Evolutionary conservation across 2,797 vertebrate species (phyloP).

Genomic region (Gymnothorax reevesii): DNA sequence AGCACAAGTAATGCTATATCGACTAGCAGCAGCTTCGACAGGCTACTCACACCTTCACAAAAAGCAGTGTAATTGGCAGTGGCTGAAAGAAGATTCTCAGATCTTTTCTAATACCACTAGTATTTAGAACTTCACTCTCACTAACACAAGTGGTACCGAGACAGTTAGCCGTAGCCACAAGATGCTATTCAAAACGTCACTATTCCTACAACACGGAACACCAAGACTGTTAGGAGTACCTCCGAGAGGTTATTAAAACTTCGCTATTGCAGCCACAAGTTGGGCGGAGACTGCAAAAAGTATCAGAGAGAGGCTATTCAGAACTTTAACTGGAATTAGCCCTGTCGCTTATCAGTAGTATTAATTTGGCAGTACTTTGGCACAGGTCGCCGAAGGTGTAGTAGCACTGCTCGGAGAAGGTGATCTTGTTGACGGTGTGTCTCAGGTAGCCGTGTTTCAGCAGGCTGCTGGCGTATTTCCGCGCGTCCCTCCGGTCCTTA

Average conservation of each 20-base stretch:
- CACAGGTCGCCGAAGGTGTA: slow-evolving; percentile 97
- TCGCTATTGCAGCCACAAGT: not conserved
- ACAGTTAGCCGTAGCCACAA: not conserved
- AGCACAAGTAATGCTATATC: not conserved
- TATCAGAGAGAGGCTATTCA: not conserved
- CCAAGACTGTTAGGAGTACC: not conserved
- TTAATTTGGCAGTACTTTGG: slow-evolving; percentile 76
- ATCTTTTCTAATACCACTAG: too few species aligned
- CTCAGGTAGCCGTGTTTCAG: slow-evolving; percentile 95
- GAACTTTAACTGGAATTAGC: not conserved
- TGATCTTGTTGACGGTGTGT: slow-evolving; percentile 99
- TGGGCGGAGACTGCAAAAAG: too few species aligned
- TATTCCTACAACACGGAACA: not conserved
- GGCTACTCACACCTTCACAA: too few species aligned
- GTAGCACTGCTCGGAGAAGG: slow-evolving; percentile 98
- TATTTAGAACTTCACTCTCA: not conserved
- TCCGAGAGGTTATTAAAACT: not conserved
- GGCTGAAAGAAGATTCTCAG: too few species aligned
- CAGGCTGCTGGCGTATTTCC: slow-evolving; percentile 95
- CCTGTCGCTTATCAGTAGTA: not conserved
- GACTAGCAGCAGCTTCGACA: too few species aligned
- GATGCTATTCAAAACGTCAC: not conserved
- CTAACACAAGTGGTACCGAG: not conserved
- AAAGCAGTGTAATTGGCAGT: too few species aligned
- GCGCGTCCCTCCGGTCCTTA: slow-evolving; percentile 90